Evolutionary conservation across 2,113 vertebrate species (phyloP).

Genomic region (Anguilla japonica): DNA sequence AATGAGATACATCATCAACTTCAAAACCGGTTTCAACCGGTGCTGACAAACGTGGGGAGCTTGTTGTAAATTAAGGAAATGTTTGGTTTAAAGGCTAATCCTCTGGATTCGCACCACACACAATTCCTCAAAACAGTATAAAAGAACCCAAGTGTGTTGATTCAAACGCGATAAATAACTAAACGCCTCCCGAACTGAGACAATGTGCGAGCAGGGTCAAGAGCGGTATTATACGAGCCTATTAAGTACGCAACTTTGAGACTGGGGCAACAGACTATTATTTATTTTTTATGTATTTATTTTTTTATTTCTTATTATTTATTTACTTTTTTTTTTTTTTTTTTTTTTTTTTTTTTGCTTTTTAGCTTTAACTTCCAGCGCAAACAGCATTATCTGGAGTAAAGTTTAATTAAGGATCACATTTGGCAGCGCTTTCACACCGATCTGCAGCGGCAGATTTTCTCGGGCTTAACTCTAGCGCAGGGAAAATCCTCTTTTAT

Average conservation of each 20-base stretch:
- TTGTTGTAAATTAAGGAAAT: neutral
- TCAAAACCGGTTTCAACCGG: neutral
- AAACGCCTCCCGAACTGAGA: constrained; percentile 53
- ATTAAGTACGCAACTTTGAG: constrained; percentile 61
- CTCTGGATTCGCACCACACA: neutral
- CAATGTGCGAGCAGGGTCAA: constrained; percentile 64
- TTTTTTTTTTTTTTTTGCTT: neutral
- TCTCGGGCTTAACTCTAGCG: constrained; percentile 99
- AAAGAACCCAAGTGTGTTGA: constrained; percentile 45
- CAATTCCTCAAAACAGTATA: constrained; percentile 59
- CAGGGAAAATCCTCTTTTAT: constrained; percentile 99
- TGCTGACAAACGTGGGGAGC: neutral
- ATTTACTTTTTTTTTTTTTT: neutral
- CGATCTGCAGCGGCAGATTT: constrained; percentile 99
- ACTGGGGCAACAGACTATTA: constrained; percentile 60
- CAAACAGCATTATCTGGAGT: constrained; percentile 97
- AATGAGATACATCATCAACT: neutral
- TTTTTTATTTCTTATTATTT: constrained; percentile 10
- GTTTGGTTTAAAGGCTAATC: neutral
- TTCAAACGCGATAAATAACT: constrained; percentile 60
- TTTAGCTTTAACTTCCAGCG: constrained; percentile 76
- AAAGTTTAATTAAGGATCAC: constrained; percentile 99
- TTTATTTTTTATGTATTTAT: constrained; percentile 25
- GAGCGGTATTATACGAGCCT: constrained; percentile 63
- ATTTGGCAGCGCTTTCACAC: constrained; percentile 99